Evolutionary conservation across 2,888 invertebrate genomes (phyloP), one percentile per base, ranked within the genome.

Genomic region (Habrosyne pyritoides): DNA sequence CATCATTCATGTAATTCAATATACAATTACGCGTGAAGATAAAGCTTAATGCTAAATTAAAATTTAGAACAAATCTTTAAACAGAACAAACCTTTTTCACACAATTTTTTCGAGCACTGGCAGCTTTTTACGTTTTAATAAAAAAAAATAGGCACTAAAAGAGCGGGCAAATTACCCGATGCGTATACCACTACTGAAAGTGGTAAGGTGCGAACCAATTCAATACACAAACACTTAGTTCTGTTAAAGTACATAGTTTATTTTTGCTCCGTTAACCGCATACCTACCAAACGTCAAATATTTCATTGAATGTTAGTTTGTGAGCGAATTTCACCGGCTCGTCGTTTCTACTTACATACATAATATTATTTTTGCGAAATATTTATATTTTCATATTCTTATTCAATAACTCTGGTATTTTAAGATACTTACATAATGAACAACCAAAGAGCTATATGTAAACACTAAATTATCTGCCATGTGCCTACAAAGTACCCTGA

Each of bases 171-270:
- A 74, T 79, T 75, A 72, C 73, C 68, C 81, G 79, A 69, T 71
- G 81, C 69, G 76, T 75, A 74, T 73, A 75, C 70, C 67, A 73
- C 77, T 73, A 85, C 89, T 87, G 84, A 75, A 81, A 80, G 77
- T 73, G 75, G 80, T 77, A 82, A 89, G 86, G 88, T 88, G 89
- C 81, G 83, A 86, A 84, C 71, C 72, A 83, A 78, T 78, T 18
- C 42, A 18, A 42, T 42, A 42, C 42, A 18, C 42, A 42, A 24
- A 18, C 18, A 42, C 42, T 18, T 42, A 42, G 14, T 42, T 42
- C 14, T 18, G 42, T 67, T 63, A 67, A 66, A 71, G 42, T 42
- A 42, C 42, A 42, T 79, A 76, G 82, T 88, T 88, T 91, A 89
- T 90, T 89, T 90, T 86, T 75, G 83, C 77, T 77, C 73, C 67